Evolutionary conservation across 2,888 invertebrate genomes (phyloP).

Genomic region (Thecocarcelia acutangulata): DNA sequence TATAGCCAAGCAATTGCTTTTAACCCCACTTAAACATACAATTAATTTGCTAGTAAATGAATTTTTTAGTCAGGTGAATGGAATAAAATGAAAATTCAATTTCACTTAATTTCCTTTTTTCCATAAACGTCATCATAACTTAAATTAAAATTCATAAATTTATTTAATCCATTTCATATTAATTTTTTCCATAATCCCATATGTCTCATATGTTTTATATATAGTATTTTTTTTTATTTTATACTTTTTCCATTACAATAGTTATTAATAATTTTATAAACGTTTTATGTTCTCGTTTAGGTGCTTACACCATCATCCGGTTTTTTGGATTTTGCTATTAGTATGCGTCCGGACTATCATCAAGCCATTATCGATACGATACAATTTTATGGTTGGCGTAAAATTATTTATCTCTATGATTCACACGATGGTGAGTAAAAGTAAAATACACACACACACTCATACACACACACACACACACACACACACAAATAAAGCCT

Average conservation of each 20-base stretch:
- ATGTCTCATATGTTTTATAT: conserved; percentile 16
- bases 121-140: neutral
- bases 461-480: neutral
- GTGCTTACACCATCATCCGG: conserved; percentile 93
- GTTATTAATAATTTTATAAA: conserved; percentile 52
- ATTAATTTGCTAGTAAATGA: too few relatives aligned
- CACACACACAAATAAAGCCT: neutral
- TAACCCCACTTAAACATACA: too few relatives aligned
- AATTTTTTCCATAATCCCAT: neutral
- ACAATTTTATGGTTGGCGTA: conserved; percentile 92
- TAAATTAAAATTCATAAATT: neutral
- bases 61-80: too few relatives aligned
- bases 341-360: conserved; percentile 97
- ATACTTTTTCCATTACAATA: neutral
- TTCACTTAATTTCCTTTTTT: neutral
- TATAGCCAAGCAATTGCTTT: too few relatives aligned
- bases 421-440: conserved; percentile 87
- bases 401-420: conserved; percentile 90
- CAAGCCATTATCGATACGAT: conserved; percentile 97
- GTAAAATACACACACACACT: neutral
- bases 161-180: conserved; percentile 5
- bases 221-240: neutral
- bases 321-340: conserved; percentile 93
- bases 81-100: neutral
- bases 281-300: conserved; percentile 80